Evolutionary conservation across 2,797 vertebrate species (phyloP), one percentile per base, ranked within the genome.

Genomic region (Ambastaia sidthimunki): DNA sequence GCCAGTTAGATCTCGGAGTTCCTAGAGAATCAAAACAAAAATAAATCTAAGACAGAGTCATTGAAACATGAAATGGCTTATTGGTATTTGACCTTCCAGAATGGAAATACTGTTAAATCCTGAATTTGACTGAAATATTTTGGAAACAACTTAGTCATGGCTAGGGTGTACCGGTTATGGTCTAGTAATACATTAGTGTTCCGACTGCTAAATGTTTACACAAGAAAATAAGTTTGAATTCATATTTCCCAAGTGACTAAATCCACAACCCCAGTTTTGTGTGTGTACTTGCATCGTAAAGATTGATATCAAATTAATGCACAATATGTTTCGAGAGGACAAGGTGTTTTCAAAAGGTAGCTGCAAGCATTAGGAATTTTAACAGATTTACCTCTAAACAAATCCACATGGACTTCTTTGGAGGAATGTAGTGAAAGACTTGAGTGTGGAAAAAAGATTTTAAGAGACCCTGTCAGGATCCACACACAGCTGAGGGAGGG

Each of bases 401-500:
- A 70, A 80, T 74, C 69, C 86, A 86, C 78, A 86, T 83, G 84
- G 69, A 78, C 76, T 71, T 41, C 65, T 80, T 82, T 66, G 44
- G n/a, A 83, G 71, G 67, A 75, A 78, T 68, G 68, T 65, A 55
- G 74, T 71, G 74, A 82, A 48, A 81, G 80, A 23, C 47, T 41
- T 72, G 75, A 85, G 85, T 80, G 80, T 88, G 86, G 86, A 85
- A 85, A 72, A 76, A 67, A n/a, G 83, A 76, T 41, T 69, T 25
- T 68, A 73, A 68, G 62, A 59, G 71, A 73, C 50, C 28, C 48
- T 72, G 47, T 60, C 47, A 71, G 21, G 12, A 62, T 52, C 71
- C 25, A 10, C 47, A 74, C 70, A 71, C 37, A 37, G 34, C 48
- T 78, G 55, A 76, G 34, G 5, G 34, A 37, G 34, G 48, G 34